phyloP scores from a whole-genome alignment of 1,140 invertebrate species.

The Littorina saxatilis region DNA sequence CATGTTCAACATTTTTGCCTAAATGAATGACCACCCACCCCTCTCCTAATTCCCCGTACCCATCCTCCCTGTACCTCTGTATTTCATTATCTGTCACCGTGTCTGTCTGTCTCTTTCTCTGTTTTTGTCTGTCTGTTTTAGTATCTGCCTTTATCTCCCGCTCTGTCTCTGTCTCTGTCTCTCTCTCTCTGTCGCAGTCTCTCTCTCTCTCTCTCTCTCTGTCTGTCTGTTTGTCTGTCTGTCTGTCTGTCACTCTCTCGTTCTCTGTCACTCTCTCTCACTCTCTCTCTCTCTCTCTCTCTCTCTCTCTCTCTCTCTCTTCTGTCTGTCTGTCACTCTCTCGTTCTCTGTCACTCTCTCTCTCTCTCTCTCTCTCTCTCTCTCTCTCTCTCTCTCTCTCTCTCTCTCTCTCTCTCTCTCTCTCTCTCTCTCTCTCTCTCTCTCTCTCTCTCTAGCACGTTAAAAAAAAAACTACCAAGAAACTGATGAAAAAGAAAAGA shows the following conservation, averaged over 20 bases:
- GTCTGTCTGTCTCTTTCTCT: no score
- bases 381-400: slow-evolving; percentile 40
- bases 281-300: slow-evolving; percentile 42
- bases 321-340: background rate
- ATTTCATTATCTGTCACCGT: no score
- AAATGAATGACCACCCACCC: no score
- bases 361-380: slow-evolving; percentile 20
- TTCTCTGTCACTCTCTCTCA: no score
- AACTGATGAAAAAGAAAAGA: no score
- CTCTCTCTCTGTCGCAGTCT: slow-evolving; percentile 11
- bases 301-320: background rate
- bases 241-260: no score
- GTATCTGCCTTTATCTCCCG: slow-evolving; percentile 16
- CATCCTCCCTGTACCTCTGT: no score
- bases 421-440: slow-evolving; percentile 37
- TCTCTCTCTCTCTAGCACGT: slow-evolving; percentile 39
- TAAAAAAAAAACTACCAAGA: no score
- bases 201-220: slow-evolving; percentile 39
- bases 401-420: slow-evolving; percentile 40
- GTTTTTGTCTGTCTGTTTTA: background rate
- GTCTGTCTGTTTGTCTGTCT: slow-evolving; percentile 24
- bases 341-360: no score
- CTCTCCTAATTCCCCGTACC: no score
- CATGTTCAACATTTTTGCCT: no score
- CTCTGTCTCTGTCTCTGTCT: background rate